Conservation (phyloP, 1,140 invertebrate species). For the Lordiphosa mommai region DNA sequence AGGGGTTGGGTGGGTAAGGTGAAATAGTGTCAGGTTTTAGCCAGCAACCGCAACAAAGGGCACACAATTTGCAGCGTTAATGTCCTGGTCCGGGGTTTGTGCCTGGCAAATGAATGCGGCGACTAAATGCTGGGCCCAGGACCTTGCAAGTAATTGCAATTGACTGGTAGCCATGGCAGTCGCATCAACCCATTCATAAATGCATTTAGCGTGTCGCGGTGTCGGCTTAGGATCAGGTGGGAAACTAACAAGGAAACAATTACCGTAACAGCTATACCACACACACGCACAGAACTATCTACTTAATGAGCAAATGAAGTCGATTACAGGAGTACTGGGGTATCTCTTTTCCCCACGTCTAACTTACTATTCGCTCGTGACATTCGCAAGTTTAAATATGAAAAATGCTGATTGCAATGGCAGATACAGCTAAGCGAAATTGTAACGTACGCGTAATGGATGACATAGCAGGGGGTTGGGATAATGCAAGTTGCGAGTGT, state of each 20-base stretch:
- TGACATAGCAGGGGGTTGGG: conserved; percentile 3
- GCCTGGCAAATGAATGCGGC: conserved; percentile 49
- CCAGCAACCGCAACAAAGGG: conserved; percentile 62
- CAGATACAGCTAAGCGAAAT: conserved; percentile 12
- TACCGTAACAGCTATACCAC: conserved; percentile 25
- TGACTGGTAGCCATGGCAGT: conserved; percentile 40
- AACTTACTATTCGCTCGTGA: neutral
- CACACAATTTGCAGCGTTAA: conserved; percentile 75
- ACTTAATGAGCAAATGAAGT: conserved; percentile 77
- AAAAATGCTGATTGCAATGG: conserved; percentile 37
- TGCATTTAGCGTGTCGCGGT: conserved; percentile 59
- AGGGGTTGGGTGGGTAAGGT: conserved; percentile 20
- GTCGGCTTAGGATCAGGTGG: conserved; percentile 43
- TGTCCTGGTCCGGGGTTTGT: conserved; percentile 43
- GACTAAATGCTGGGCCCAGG: conserved; percentile 42
- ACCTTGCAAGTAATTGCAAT: conserved; percentile 74
- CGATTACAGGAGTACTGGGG: conserved; percentile 58
- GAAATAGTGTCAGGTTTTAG: conserved; percentile 20
- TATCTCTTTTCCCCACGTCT: neutral
- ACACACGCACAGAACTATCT: conserved; percentile 47
- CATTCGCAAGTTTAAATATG: conserved; percentile 50
- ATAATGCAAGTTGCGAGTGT: conserved; percentile 25
- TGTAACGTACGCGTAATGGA: conserved; percentile 55
- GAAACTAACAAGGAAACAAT: conserved; percentile 75
- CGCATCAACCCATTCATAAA: conserved; percentile 52